Evolutionary conservation across 2,113 vertebrate genomes (phyloP).

Genomic region (western clawed frog (Xenopus tropicalis)): UCB_Xtro_10.0 CM004444.2:122400001-122400500

Average conservation of each 20-base stretch:
- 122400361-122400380: too few species aligned
- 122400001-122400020: too few species aligned
- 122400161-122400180: slow-evolving; percentile 80
- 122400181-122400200: slow-evolving; percentile 77
- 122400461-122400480: too few species aligned
- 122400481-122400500: too few species aligned
- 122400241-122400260: slow-evolving; percentile 92
- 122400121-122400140: slow-evolving; percentile 88
- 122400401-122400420: too few species aligned
- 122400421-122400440: too few species aligned
- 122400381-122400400: too few species aligned
- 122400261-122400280: slow-evolving; percentile 79
- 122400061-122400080: slow-evolving; percentile 86
- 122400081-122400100: slow-evolving; percentile 89
- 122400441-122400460: too few species aligned
- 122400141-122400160: slow-evolving; percentile 89
- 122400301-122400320: slow-evolving; percentile 81
- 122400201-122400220: slow-evolving; percentile 80
- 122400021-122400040: neutral
- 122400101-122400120: slow-evolving; percentile 91
- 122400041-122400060: slow-evolving; percentile 43
- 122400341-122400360: too few species aligned
- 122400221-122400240: slow-evolving; percentile 82
- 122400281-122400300: slow-evolving; percentile 86
- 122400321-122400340: neutral